These are phyloP conservation scores for Darevskia mixta DNA, from an alignment of 2,797 vertebrate genomes.

Conservation along the genomic window DNA sequence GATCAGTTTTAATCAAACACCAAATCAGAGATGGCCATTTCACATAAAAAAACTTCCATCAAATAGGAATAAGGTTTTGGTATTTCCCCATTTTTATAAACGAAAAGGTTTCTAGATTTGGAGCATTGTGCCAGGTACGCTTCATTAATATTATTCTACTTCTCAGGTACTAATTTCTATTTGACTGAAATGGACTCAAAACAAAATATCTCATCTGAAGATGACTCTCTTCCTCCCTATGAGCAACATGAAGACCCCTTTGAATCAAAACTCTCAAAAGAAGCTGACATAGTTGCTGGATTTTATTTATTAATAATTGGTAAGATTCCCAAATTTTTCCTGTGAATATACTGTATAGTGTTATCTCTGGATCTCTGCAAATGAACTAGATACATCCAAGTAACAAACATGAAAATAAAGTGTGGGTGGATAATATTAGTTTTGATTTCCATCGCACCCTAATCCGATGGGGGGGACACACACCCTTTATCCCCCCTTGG, in stretches of 20 bases:
- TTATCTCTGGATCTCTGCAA: background rate
- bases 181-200: constrained; percentile 79
- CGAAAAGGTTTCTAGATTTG: background rate
- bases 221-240: constrained; percentile 80
- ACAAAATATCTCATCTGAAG: constrained; percentile 76
- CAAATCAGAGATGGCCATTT: background rate
- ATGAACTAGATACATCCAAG: background rate
- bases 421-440: background rate
- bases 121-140: background rate
- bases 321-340: constrained; percentile 74
- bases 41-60: background rate
- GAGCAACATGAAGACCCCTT: constrained; percentile 88
- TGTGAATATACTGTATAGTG: constrained; percentile 38
- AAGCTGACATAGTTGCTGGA: constrained; percentile 90
- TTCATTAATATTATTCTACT: constrained; percentile 49
- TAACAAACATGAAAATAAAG: constrained; percentile 11
- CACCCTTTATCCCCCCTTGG: background rate
- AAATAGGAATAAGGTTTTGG: too few relatives aligned
- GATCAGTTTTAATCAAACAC: background rate
- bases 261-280: constrained; percentile 89
- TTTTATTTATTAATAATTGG: constrained; percentile 91
- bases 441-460: background rate
- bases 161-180: constrained; percentile 68
- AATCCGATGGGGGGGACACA: background rate
- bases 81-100: background rate